Evolutionary conservation across 2,888 invertebrate genomes (phyloP), one percentile per base, ranked within the genome.

Genomic region (Masnerella sp.): DNA sequence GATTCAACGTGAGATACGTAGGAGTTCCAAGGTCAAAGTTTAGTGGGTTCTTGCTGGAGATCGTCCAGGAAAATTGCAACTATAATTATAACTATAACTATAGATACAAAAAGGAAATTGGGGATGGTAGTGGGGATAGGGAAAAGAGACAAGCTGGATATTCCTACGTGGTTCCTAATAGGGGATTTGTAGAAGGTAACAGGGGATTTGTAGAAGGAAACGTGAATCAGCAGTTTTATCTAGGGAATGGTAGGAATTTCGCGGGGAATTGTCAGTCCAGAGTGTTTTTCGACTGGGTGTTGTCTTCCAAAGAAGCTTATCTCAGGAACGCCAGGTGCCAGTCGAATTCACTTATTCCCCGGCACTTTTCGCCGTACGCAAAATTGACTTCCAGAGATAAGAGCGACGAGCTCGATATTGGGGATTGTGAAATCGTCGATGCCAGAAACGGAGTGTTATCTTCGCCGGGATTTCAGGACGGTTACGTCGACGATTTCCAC

Each of bases 31-130:
- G 85, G 11, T 87, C 83, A 65, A 84, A 80, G 30, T 84, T 85
- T 61, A 83, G 81, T 58, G 91, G 91, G 12, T 91, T 91, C 78
- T 81, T 90, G 1, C 80, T 91, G 11, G 90, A 91, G 81, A 84
- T 91, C 9, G 79, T 87, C 4, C 91, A 91, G 79, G 91, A 91
- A 65, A 86, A 89, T 64, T 91, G 91, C 78, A 86, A 88, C 0
- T 75, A 76, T 49, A 68, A 72, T 11, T 73, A 64, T n/a, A 52
- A 62, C 9, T 49, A 65, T 15, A 15, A 56, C 3, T 62, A 64
- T 12, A 70, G 78, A 38, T 76, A 64, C n/a, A 77, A 78, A 20
- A 78, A 78, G 15, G 78, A 76, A 9, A 22, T 75, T 12, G 32
- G 43, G n/a, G 34, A 32, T 0, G 25, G 3, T 2, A 28, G 45